phyloP scores from a whole-genome alignment of 2,888 invertebrate species.

The Eristalis intricaria region DNA sequence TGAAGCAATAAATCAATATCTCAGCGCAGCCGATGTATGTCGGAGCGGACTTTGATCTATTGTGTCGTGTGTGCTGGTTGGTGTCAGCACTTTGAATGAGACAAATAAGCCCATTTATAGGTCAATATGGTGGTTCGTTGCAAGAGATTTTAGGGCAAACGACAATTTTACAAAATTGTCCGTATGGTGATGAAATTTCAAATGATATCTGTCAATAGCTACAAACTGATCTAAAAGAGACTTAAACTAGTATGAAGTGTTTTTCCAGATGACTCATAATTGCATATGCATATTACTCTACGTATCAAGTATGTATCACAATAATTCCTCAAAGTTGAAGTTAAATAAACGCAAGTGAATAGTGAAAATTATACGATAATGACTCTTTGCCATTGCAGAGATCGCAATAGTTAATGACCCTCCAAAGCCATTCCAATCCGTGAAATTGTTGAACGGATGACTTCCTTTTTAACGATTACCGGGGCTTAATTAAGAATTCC shows the following conservation, averaged over 20 bases:
- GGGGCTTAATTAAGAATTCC: slow-evolving; percentile 39
- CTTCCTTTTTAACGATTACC: slow-evolving; percentile 45
- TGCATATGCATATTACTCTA: background rate
- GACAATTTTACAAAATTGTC: no score
- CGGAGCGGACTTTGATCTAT: no score
- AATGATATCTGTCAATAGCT: background rate
- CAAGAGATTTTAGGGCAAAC: no score
- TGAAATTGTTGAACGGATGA: background rate
- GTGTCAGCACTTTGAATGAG: no score
- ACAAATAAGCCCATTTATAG: background rate
- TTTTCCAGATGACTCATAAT: background rate
- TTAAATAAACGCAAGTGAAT: background rate
- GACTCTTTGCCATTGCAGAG: background rate
- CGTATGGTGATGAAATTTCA: background rate
- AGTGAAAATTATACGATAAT: background rate
- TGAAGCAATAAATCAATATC: slow-evolving; percentile 11
- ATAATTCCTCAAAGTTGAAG: background rate
- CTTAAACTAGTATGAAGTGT: background rate
- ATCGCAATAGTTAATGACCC: slow-evolving; percentile 15
- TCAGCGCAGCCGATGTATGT: no score
- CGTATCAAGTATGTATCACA: background rate
- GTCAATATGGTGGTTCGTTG: background rate
- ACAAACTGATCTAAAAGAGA: background rate
- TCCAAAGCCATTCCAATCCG: slow-evolving; percentile 5
- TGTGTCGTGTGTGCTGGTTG: no score